Percentiles rank a stretch among this genome's conserved stretches.
These are phyloP conservation scores for Rhinoderma darwinii DNA, from an alignment of 2,113 vertebrate genomes.

Conservation along the genomic window DNA sequence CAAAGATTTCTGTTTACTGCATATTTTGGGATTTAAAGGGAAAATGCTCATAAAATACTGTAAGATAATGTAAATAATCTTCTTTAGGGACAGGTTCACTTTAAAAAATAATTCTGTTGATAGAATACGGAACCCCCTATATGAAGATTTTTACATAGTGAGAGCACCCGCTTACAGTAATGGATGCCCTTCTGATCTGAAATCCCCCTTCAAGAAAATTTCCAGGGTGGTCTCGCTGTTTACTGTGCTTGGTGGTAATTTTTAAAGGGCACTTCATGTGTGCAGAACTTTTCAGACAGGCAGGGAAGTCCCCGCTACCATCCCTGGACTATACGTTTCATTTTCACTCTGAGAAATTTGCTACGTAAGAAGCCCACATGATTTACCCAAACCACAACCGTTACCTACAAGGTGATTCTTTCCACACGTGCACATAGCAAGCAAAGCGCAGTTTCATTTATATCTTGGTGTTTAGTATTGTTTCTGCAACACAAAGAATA, in stretches of 20 bases:
- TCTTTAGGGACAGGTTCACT: not conserved
- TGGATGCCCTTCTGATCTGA: not conserved
- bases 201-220: constrained; percentile 37
- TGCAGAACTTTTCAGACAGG: not conserved
- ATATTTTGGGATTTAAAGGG: not conserved
- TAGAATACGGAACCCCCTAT: not conserved
- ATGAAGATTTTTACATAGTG: not conserved
- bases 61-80: not conserved
- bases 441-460: not conserved
- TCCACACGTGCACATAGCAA: not conserved
- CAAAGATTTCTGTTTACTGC: not conserved
- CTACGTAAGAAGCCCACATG: not conserved
- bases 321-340: not conserved
- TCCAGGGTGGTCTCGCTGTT: constrained; percentile 24
- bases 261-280: constrained; percentile 26
- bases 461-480: not conserved
- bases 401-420: not conserved
- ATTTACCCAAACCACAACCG: not conserved
- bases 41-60: not conserved
- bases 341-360: constrained; percentile 9
- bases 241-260: not conserved
- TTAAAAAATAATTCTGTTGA: not conserved
- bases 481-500: no score
- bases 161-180: not conserved
- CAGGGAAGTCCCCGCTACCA: not conserved